These are phyloP conservation scores for Agrypnus murinus DNA, from an alignment of 2,888 invertebrate genomes.

Conservation along the genomic window DNA sequence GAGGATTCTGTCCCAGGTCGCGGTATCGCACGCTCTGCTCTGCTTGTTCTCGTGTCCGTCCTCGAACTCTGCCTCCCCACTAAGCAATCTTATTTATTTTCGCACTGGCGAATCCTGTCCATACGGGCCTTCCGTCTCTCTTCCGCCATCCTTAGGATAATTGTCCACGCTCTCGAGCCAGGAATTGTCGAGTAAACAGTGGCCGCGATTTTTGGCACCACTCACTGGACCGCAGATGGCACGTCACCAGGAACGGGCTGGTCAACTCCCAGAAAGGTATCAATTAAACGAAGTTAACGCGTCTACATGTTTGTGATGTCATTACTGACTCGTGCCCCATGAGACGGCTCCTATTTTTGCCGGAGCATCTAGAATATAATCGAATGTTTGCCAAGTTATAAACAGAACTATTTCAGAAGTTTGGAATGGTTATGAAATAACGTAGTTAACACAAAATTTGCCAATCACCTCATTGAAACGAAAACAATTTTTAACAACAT, in stretches of 20 bases:
- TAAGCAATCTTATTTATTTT: conserved; percentile 57
- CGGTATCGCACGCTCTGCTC: conserved; percentile 58
- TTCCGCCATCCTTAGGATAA: conserved; percentile 44
- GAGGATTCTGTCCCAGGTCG: conserved; percentile 59
- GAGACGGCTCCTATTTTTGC: conserved; percentile 62
- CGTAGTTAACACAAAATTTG: not conserved
- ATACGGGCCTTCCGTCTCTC: conserved; percentile 50
- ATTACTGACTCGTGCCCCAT: conserved; percentile 60
- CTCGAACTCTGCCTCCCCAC: conserved; percentile 58
- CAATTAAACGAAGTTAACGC: conserved; percentile 58
- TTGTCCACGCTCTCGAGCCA: conserved; percentile 35
- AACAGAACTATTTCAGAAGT: conserved; percentile 45
- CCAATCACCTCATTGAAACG: not conserved
- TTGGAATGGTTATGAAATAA: conserved; percentile 34
- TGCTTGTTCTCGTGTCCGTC: conserved; percentile 58
- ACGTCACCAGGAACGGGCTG: conserved; percentile 53
- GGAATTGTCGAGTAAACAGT: conserved; percentile 32
- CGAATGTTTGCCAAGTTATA: conserved; percentile 57
- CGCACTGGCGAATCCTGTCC: conserved; percentile 55
- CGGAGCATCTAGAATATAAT: conserved; percentile 59
- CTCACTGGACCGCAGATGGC: conserved; percentile 38
- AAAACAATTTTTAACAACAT: not conserved
- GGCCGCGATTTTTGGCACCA: conserved; percentile 40
- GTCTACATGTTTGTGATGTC: conserved; percentile 61
- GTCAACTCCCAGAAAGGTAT: conserved; percentile 65